Conservation (phyloP, 2,113 vertebrate genomes). For the Tenrec ecaudatus region DNA sequence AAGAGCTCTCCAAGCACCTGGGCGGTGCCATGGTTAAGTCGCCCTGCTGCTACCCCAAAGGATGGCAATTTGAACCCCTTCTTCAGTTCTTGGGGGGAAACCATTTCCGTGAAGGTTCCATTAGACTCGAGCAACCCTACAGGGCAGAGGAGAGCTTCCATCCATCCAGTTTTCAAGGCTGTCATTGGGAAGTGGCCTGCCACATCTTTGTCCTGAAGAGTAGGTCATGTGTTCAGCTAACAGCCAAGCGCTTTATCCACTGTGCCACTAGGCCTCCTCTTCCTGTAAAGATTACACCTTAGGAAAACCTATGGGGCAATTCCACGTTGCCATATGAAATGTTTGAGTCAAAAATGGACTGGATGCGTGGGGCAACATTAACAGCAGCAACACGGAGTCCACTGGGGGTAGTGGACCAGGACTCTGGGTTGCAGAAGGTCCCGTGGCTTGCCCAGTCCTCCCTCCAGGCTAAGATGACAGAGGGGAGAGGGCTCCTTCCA, state of each 20-base stretch:
- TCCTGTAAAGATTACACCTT: not conserved
- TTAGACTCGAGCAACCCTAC: not conserved
- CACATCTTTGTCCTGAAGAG: too few relatives aligned
- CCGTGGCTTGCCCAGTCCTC: accelerated
- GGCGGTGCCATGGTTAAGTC: not conserved
- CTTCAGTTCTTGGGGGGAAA: not conserved
- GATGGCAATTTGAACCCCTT: not conserved
- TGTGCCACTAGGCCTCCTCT: not conserved
- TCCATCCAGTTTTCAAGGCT: not conserved
- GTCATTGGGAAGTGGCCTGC: not conserved
- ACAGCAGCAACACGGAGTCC: not conserved
- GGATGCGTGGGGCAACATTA: too few relatives aligned
- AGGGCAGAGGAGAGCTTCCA: not conserved
- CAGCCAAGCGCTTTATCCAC: not conserved
- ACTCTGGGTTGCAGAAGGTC: not conserved
- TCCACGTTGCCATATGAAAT: not conserved
- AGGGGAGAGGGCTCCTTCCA: not conserved
- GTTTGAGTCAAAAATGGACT: not conserved
- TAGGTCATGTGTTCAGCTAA: not conserved
- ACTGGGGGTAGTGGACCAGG: not conserved
- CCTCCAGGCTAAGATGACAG: not conserved
- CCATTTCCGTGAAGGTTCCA: not conserved
- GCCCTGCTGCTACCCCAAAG: not conserved
- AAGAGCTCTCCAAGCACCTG: not conserved
- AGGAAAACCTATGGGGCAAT: not conserved